Evolutionary conservation across 30 jellyfish, hydroid and myxozoan species (phyloP).

Genomic region (Kudoa iwatai): DNA sequence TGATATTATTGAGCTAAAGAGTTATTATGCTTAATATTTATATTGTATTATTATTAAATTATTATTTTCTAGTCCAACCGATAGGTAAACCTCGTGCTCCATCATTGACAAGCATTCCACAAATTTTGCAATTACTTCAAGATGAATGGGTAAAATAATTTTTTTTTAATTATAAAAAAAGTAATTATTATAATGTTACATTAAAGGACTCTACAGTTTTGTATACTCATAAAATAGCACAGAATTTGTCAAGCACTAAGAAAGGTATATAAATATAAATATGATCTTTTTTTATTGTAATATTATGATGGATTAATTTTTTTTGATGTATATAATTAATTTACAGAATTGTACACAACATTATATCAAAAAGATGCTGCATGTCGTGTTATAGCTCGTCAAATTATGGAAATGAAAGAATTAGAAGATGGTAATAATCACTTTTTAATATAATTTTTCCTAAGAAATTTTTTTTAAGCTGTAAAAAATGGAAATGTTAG

Average conservation of each 20-base stretch:
- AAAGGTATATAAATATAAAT: too few relatives aligned
- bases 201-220: too few relatives aligned
- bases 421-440: constrained; percentile 89
- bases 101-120: constrained; percentile 81
- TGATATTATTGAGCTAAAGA: constrained; percentile 22
- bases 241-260: too few relatives aligned
- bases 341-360: constrained; percentile 42
- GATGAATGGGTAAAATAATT: constrained; percentile 80
- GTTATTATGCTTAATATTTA: too few relatives aligned
- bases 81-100: constrained; percentile 73
- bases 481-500: too few relatives aligned
- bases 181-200: too few relatives aligned
- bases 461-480: too few relatives aligned
- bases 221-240: too few relatives aligned
- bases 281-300: too few relatives aligned
- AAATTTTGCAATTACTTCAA: constrained; percentile 44
- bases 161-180: too few relatives aligned
- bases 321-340: background rate
- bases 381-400: constrained; percentile 87
- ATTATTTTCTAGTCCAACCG: constrained; percentile 13
- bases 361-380: constrained; percentile 93
- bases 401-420: constrained; percentile 65
- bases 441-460: too few relatives aligned
- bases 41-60: background rate
- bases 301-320: too few relatives aligned